Evolutionary conservation across 1,140 invertebrate species (phyloP).

Genomic region (Papilio xuthus): DNA sequence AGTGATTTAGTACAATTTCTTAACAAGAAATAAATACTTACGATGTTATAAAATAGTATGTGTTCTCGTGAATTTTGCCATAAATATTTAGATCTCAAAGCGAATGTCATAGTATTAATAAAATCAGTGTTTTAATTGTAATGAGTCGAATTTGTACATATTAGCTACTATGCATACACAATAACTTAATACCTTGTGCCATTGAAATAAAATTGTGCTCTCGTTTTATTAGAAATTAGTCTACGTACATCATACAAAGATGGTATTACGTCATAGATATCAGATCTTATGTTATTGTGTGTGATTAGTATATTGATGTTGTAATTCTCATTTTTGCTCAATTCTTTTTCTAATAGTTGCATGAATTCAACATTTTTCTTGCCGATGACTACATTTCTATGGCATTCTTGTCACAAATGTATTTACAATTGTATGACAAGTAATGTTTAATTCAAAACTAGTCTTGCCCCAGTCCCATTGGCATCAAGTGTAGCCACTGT

Average conservation of each 20-base stretch:
- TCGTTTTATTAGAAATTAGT: no score
- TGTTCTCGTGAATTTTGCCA: neutral
- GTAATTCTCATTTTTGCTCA: neutral
- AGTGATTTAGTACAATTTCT: neutral
- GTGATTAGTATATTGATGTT: neutral
- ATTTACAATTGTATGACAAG: neutral
- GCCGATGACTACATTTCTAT: conserved; percentile 1
- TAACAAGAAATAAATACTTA: neutral
- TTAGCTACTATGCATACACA: neutral
- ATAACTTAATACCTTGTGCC: no score
- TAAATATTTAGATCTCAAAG: conserved; percentile 3
- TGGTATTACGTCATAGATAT: neutral
- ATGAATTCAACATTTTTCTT: no score
- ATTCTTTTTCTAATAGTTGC: no score
- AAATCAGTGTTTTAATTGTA: conserved; percentile 6
- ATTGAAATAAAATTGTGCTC: no score
- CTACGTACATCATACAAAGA: no score
- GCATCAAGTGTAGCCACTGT: neutral
- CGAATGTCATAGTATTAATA: neutral
- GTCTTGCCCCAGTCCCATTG: neutral
- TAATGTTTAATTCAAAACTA: neutral
- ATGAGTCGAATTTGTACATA: neutral
- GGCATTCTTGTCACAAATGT: neutral
- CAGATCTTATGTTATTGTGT: neutral
- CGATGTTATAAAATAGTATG: neutral